Conservation (phyloP, 2,797 vertebrate species). For the Chiloscyllium punctatum region DNA sequence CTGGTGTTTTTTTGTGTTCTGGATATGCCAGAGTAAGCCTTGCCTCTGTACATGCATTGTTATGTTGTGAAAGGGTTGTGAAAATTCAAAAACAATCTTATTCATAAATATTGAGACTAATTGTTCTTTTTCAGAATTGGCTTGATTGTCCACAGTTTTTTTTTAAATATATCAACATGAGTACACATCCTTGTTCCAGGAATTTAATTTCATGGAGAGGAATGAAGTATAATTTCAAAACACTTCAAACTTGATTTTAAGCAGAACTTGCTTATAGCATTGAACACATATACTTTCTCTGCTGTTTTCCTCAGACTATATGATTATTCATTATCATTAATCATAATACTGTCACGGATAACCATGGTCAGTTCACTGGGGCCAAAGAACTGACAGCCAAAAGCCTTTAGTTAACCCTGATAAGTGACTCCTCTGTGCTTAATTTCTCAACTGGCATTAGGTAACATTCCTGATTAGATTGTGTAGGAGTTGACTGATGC, state of each 20-base stretch:
- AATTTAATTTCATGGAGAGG: background rate
- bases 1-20: background rate
- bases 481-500: background rate
- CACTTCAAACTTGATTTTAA: slow-evolving; percentile 27
- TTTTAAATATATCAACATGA: background rate
- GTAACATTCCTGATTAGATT: slow-evolving; percentile 2
- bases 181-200: background rate
- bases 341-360: background rate
- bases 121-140: background rate
- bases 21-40: background rate
- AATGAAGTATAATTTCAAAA: slow-evolving; percentile 14
- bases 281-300: background rate
- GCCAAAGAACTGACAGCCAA: slow-evolving; percentile 12
- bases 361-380: slow-evolving; percentile 4
- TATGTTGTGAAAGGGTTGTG: background rate
- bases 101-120: background rate
- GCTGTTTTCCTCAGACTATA: background rate
- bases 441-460: slow-evolving; percentile 17
- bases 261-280: background rate
- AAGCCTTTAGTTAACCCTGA: slow-evolving; percentile 23
- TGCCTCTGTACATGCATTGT: background rate
- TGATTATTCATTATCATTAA: slow-evolving; percentile 19
- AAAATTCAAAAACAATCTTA: background rate
- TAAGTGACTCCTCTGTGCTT: background rate
- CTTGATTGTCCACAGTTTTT: background rate